Percentiles rank a stretch among this genome's conserved stretches.
Evolutionary conservation across 2,113 vertebrate species (phyloP).

Genomic region (Campylomormyrus numenius): DNA sequence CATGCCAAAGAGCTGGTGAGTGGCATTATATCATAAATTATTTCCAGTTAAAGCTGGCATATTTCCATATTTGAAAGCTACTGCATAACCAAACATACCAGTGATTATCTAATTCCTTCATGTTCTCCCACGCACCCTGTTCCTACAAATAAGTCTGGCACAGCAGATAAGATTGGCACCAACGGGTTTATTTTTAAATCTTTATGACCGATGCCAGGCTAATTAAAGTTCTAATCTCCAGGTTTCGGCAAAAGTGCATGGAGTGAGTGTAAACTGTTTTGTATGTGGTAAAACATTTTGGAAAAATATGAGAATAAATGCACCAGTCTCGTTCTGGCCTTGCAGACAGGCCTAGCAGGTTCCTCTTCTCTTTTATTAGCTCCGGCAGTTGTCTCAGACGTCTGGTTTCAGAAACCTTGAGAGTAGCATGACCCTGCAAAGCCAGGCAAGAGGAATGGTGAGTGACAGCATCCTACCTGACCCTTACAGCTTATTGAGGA

Average conservation of each 20-base stretch:
- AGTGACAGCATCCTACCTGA: conserved; percentile 25
- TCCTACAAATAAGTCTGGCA: not conserved
- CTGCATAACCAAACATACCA: not conserved
- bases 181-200: not conserved
- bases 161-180: not conserved
- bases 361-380: not conserved
- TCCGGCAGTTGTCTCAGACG: not conserved
- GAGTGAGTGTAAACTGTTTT: not conserved
- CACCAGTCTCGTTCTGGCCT: not conserved
- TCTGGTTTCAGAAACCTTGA: not conserved
- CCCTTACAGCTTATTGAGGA: not conserved
- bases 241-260: not conserved
- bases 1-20: not conserved
- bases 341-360: not conserved
- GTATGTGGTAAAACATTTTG: not conserved
- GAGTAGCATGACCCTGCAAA: not conserved
- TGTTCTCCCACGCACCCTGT: not conserved
- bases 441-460: conserved; percentile 27
- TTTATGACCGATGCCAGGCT: not conserved
- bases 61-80: not conserved
- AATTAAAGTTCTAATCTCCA: not conserved
- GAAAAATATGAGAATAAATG: not conserved
- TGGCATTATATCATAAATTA: not conserved
- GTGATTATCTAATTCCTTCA: not conserved
- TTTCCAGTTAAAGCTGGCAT: not conserved